Percentiles rank a stretch among this genome's conserved stretches.
Evolutionary conservation across 2,797 vertebrate species (phyloP).

Genomic region (Acanthis flammea): DNA sequence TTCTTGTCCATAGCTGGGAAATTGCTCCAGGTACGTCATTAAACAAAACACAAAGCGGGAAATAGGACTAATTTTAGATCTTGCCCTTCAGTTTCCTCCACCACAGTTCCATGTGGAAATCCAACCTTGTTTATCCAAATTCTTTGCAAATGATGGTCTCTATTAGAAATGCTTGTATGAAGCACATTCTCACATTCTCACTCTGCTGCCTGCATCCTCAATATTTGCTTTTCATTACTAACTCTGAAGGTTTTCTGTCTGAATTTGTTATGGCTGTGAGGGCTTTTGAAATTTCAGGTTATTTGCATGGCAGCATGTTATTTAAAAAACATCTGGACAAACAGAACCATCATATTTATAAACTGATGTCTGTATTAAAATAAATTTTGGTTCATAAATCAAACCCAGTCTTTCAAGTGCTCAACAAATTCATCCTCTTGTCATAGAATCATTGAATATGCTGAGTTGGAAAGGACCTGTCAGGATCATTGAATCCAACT

Average conservation of each 20-base stretch:
- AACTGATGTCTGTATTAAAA: not conserved
- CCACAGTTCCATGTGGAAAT: not conserved
- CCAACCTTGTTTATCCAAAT: constrained; percentile 36
- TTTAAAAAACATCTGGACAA: constrained; percentile 14
- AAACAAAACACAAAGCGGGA: not conserved
- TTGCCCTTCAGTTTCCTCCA: constrained; percentile 2
- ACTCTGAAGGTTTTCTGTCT: not conserved
- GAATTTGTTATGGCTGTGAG: not conserved
- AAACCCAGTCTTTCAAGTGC: not conserved
- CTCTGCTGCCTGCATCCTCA: not conserved
- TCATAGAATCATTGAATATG: not conserved
- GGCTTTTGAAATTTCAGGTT: not conserved
- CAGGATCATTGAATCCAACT: not conserved
- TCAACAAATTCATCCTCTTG: not conserved
- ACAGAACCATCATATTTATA: not conserved
- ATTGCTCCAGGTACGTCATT: constrained; percentile 12
- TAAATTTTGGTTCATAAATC: not conserved
- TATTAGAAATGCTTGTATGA: not conserved
- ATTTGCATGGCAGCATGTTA: not conserved
- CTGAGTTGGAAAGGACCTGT: not conserved
- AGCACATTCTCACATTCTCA: not conserved
- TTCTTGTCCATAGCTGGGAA: not conserved
- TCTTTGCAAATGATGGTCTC: not conserved
- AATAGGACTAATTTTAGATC: not conserved
- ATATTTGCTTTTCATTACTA: constrained; percentile 39